A percentile compares a stretch with the other conserved stretches of the same genome.
Conservation (phyloP, 1,140 invertebrate species). For the Drosophila tristis region DNA sequence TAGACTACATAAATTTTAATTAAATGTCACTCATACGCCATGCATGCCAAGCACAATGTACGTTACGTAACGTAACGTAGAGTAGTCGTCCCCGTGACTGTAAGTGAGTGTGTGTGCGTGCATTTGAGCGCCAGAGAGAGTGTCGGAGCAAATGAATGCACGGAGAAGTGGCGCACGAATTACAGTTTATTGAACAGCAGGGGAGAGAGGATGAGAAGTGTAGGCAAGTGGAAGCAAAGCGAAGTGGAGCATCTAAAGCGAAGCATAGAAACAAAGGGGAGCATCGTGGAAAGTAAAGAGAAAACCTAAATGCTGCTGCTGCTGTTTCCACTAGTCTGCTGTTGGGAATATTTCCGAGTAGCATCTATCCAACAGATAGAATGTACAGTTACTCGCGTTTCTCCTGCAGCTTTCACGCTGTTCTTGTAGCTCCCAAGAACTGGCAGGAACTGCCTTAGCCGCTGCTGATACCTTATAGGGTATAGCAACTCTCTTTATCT, state of each 20-base stretch:
- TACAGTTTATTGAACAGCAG: conserved; percentile 78
- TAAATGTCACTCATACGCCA: conserved; percentile 82
- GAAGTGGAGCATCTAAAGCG: conserved; percentile 5
- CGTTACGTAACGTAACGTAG: too few relatives aligned
- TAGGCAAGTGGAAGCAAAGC: conserved; percentile 1
- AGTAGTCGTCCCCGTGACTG: background rate
- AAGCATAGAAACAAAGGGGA: conserved; percentile 27
- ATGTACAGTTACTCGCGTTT: too few relatives aligned
- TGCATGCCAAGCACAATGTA: conserved; percentile 66
- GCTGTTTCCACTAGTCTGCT: too few relatives aligned
- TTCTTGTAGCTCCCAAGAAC: too few relatives aligned
- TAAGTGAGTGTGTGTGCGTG: conserved; percentile 40
- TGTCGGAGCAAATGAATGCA: conserved; percentile 66
- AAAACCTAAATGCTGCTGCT: too few relatives aligned
- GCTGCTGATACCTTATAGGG: too few relatives aligned
- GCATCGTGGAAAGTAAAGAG: conserved; percentile 2
- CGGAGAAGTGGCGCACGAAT: conserved; percentile 73
- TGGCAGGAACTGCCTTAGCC: too few relatives aligned
- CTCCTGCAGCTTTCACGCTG: too few relatives aligned
- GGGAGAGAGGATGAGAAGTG: conserved; percentile 7
- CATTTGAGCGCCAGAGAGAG: conserved; percentile 28
- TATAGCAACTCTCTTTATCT: too few relatives aligned
- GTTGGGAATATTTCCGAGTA: too few relatives aligned
- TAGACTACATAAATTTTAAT: conserved; percentile 81
- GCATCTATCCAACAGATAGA: too few relatives aligned